Evolutionary conservation across 2,888 invertebrate species (phyloP).

Genomic region (Omphaloscelis lunosa): DNA sequence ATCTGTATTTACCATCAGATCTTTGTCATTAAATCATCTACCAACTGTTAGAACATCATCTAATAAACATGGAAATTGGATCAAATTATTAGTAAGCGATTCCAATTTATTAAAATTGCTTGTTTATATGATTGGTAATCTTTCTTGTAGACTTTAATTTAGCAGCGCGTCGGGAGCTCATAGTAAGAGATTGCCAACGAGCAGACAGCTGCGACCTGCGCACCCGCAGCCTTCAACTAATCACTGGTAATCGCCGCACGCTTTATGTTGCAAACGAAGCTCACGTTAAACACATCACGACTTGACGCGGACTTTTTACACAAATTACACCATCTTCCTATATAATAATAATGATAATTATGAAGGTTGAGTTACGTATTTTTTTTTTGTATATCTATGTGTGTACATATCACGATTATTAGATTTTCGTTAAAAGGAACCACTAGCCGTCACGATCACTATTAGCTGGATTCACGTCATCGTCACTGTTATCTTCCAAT

Average conservation of each 20-base stretch:
- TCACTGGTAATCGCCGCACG: conserved; percentile 8
- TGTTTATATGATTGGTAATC: background rate
- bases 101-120: background rate
- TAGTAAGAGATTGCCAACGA: background rate
- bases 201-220: background rate
- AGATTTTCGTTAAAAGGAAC: background rate
- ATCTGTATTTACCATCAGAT: no score
- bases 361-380: conserved; percentile 34
- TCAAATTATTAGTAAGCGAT: background rate
- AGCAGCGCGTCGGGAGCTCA: background rate
- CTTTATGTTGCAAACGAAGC: conserved; percentile 3
- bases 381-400: background rate
- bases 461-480: conserved; percentile 5
- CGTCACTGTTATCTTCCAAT: background rate
- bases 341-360: background rate
- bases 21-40: background rate
- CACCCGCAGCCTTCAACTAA: conserved; percentile 51
- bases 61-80: background rate
- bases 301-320: conserved; percentile 27
- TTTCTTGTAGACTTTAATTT: background rate
- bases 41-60: background rate
- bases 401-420: conserved; percentile 14
- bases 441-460: conserved; percentile 18
- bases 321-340: conserved; percentile 46
- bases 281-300: conserved; percentile 37